Percentiles rank a stretch among this genome's conserved stretches.
phyloP scores from a whole-genome alignment of 2,888 invertebrate species.

The Ceratothoa steindachneri region DNA sequence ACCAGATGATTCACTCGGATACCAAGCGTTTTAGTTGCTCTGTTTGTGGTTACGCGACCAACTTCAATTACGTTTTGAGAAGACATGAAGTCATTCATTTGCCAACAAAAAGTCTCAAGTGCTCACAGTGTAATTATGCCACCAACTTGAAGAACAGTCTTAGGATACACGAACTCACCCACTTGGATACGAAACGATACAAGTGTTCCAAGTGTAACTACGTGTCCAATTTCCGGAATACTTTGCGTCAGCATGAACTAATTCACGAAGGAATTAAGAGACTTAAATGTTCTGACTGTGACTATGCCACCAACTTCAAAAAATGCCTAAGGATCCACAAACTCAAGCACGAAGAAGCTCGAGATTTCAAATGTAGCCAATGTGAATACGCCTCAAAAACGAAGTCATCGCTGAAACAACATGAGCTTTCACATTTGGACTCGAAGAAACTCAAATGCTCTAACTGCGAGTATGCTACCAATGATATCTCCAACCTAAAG shows the following conservation, averaged over 20 bases:
- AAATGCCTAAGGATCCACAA: background rate
- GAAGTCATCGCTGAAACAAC: background rate
- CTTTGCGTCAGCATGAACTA: background rate
- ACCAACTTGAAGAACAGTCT: background rate
- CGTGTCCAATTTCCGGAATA: background rate
- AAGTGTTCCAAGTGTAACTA: background rate
- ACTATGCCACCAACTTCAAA: background rate
- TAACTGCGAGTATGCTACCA: background rate
- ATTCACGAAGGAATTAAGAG: background rate
- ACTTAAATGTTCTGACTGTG: background rate
- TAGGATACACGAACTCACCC: background rate
- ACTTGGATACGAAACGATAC: background rate
- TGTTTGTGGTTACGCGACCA: background rate
- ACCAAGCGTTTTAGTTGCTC: background rate
- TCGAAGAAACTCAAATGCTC: background rate
- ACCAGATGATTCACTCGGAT: background rate
- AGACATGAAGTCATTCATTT: background rate
- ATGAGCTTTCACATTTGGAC: background rate
- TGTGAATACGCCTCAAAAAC: background rate
- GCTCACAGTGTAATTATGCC: background rate
- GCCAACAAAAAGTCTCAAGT: background rate
- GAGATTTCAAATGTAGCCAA: background rate
- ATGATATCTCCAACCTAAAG: background rate
- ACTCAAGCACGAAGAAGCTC: background rate
- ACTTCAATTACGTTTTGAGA: background rate